phyloP scores from a whole-genome alignment of 2,888 invertebrate genomes.

The Nomada goodeniana region DNA sequence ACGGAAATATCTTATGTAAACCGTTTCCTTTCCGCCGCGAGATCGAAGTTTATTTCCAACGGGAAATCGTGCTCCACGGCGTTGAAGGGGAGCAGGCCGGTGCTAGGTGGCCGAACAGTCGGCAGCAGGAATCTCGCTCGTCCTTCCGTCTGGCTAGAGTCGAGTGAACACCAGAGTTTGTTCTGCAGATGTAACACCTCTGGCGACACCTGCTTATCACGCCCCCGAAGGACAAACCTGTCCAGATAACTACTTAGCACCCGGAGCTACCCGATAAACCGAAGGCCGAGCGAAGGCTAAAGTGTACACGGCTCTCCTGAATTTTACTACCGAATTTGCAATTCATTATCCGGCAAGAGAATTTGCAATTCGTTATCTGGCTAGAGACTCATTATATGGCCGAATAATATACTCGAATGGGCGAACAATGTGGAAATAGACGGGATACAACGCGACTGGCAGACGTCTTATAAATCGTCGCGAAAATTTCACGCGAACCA shows the following conservation, averaged over 20 bases:
- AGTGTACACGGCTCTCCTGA: not conserved
- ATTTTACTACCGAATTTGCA: not conserved
- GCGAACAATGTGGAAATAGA: constrained; percentile 51
- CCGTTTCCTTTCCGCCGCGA: not conserved
- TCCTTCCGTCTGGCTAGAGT: not conserved
- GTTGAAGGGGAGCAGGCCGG: not conserved
- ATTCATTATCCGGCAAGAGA: too few species aligned
- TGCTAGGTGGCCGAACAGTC: not conserved
- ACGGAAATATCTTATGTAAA: constrained; percentile 14
- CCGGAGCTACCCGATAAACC: constrained; percentile 16
- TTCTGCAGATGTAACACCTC: not conserved
- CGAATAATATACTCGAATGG: constrained; percentile 20
- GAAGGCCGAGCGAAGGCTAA: not conserved
- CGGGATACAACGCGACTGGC: too few species aligned
- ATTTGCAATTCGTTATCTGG: not conserved
- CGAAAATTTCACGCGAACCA: too few species aligned
- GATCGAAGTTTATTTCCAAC: constrained; percentile 9
- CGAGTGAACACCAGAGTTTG: not conserved
- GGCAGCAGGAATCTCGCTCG: not conserved
- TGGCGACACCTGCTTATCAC: constrained; percentile 35
- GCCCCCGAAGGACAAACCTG: constrained; percentile 9
- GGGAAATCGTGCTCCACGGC: not conserved
- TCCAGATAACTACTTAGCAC: constrained; percentile 18
- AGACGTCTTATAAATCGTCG: too few species aligned
- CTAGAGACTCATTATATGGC: not conserved